phyloP scores from a whole-genome alignment of 2,888 invertebrate genomes.

The Aleiodes alternator region DNA sequence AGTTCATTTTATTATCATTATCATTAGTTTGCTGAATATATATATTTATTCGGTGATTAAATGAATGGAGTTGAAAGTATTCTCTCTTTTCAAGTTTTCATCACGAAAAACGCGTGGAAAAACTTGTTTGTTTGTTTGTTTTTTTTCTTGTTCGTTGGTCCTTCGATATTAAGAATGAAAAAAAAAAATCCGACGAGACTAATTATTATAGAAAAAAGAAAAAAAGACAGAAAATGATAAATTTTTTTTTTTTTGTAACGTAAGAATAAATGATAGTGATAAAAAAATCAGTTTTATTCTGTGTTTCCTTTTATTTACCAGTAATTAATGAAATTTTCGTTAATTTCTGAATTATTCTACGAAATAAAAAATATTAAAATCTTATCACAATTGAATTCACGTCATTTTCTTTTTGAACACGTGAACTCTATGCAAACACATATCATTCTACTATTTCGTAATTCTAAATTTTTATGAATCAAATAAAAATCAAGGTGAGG shows the following conservation, averaged over 20 bases:
- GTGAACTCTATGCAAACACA: too few relatives aligned
- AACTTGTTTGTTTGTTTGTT: slow-evolving; percentile 34
- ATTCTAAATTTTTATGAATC: too few relatives aligned
- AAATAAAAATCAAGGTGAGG: too few relatives aligned
- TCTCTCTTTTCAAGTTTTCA: neutral
- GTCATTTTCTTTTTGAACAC: too few relatives aligned
- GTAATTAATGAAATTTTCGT: too few relatives aligned
- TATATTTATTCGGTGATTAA: slow-evolving; percentile 25
- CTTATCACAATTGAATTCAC: too few relatives aligned
- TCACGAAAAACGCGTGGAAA: slow-evolving; percentile 26
- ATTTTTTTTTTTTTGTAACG: slow-evolving; percentile 59
- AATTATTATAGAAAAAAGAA: slow-evolving; percentile 15
- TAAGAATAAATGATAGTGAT: slow-evolving; percentile 71
- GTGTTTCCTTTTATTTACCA: too few relatives aligned
- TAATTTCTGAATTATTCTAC: too few relatives aligned
- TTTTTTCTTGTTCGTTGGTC: slow-evolving; percentile 23
- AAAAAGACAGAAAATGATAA: slow-evolving; percentile 51
- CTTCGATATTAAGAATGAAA: slow-evolving; percentile 1
- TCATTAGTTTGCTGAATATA: slow-evolving; percentile 44
- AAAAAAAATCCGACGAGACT: slow-evolving; percentile 37
- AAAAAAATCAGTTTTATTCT: slow-evolving; percentile 52
- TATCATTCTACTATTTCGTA: too few relatives aligned
- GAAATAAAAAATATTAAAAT: too few relatives aligned
- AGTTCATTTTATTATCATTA: slow-evolving; percentile 1
- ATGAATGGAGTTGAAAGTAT: slow-evolving; percentile 9